Evolutionary conservation across 1,140 invertebrate species (phyloP).

Genomic region (Calosoma granatense): DNA sequence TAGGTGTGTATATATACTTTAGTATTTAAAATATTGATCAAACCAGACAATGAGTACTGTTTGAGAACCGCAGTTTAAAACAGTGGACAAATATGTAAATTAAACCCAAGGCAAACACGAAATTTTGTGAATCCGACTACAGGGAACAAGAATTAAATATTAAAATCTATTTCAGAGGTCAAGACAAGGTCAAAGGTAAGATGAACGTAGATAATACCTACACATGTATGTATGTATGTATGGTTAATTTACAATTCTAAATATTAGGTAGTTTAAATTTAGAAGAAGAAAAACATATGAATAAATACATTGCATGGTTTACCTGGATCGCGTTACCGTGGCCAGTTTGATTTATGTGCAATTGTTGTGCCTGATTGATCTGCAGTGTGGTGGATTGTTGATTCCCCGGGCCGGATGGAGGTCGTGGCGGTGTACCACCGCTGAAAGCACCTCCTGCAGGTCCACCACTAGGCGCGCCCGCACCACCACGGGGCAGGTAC

Average conservation of each 20-base stretch:
- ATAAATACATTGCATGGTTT: slow-evolving; percentile 22
- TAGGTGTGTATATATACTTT: too few species aligned
- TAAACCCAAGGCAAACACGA: too few species aligned
- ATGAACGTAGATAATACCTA: background rate
- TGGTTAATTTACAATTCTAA: background rate
- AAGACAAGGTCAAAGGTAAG: background rate
- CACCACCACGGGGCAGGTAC: slow-evolving; percentile 40
- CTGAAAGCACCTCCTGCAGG: slow-evolving; percentile 41
- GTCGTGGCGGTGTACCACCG: slow-evolving; percentile 47
- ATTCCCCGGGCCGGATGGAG: slow-evolving; percentile 45
- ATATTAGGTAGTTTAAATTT: slow-evolving; percentile 5
- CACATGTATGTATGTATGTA: background rate
- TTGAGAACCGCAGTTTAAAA: too few species aligned
- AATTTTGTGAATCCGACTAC: too few species aligned
- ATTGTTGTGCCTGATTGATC: slow-evolving; percentile 76
- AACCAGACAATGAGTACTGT: too few species aligned
- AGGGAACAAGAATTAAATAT: too few species aligned
- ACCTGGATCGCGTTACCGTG: slow-evolving; percentile 63
- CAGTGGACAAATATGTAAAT: too few species aligned
- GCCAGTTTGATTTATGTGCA: slow-evolving; percentile 70
- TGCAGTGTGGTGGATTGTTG: slow-evolving; percentile 48
- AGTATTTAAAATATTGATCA: too few species aligned
- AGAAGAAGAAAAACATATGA: slow-evolving; percentile 12
- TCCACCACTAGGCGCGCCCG: slow-evolving; percentile 30
- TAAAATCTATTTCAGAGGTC: too few species aligned